phyloP scores from a whole-genome alignment of 2,113 vertebrate species.

The Larimichthys crocea region DNA sequence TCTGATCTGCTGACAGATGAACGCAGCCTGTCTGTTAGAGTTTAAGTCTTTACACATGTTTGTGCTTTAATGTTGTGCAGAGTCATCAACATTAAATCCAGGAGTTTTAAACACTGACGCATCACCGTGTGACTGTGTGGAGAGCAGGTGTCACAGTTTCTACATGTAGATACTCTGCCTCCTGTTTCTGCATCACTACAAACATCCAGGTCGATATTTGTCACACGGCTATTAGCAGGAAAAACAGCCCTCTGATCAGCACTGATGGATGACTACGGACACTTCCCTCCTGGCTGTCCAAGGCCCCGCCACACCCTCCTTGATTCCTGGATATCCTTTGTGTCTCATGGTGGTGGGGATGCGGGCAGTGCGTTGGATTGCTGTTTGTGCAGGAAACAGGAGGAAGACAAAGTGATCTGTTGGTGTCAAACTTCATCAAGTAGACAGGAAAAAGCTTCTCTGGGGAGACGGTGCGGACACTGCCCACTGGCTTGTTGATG shows the following conservation, averaged over 20 bases:
- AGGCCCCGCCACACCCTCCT: constrained; percentile 76
- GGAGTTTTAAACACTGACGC: neutral
- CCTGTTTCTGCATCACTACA: neutral
- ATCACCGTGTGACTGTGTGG: neutral
- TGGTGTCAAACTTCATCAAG: constrained; percentile 32
- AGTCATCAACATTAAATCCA: constrained; percentile 6
- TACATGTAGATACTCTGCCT: neutral
- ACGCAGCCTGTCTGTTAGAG: neutral
- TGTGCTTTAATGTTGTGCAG: neutral
- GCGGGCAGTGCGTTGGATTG: constrained; percentile 17
- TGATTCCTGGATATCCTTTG: constrained; percentile 61
- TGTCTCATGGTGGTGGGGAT: constrained; percentile 49
- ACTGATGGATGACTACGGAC: constrained; percentile 43
- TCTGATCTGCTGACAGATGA: neutral
- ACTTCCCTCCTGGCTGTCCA: constrained; percentile 55
- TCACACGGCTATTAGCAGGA: neutral
- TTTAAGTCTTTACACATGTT: neutral
- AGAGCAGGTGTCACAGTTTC: neutral
- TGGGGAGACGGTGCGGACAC: constrained; percentile 2
- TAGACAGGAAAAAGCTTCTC: constrained; percentile 41
- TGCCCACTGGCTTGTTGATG: neutral
- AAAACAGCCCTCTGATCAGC: constrained; percentile 13
- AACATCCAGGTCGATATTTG: neutral
- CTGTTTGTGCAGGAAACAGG: constrained; percentile 43
- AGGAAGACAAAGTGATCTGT: constrained; percentile 31